These are phyloP conservation scores for Phrynocephalus guinanensis DNA, from an alignment of 2,797 vertebrate species.

Conservation along the genomic window DNA sequence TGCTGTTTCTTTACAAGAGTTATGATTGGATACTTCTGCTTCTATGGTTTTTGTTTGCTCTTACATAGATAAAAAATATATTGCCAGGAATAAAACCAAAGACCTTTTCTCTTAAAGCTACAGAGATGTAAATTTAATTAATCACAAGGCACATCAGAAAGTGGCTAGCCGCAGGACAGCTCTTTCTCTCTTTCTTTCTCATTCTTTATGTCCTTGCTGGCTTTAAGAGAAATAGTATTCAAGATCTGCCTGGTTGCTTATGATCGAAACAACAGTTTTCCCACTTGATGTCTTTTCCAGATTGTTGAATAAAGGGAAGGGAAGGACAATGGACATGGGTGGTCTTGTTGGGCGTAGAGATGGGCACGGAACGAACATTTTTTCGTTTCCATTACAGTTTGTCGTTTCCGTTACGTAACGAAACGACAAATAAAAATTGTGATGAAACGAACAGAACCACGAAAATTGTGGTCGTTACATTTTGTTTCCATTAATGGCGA, in stretches of 20 bases:
- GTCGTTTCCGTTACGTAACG: too few relatives aligned
- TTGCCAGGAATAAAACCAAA: slow-evolving; percentile 2
- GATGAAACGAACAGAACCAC: too few relatives aligned
- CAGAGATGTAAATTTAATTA: slow-evolving; percentile 1
- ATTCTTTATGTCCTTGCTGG: not conserved
- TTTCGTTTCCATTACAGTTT: too few relatives aligned
- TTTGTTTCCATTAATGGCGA: too few relatives aligned
- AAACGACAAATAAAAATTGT: too few relatives aligned
- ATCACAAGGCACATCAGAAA: slow-evolving; percentile 6
- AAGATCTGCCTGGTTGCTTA: not conserved
- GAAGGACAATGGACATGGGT: not conserved
- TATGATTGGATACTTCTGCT: not conserved
- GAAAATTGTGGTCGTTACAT: too few relatives aligned
- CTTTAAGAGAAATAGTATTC: not conserved
- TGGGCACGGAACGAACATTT: too few relatives aligned
- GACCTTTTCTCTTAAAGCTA: slow-evolving; percentile 18
- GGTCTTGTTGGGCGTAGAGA: not conserved
- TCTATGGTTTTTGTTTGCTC: not conserved
- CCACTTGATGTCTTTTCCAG: not conserved
- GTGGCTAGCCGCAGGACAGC: not conserved
- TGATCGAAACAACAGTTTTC: not conserved
- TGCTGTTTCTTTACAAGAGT: not conserved
- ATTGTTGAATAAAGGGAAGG: not conserved
- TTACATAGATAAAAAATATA: slow-evolving; percentile 10
- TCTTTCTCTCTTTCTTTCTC: not conserved